Conservation (phyloP, 1,140 invertebrate genomes). For the Drosophila arawakana region DNA sequence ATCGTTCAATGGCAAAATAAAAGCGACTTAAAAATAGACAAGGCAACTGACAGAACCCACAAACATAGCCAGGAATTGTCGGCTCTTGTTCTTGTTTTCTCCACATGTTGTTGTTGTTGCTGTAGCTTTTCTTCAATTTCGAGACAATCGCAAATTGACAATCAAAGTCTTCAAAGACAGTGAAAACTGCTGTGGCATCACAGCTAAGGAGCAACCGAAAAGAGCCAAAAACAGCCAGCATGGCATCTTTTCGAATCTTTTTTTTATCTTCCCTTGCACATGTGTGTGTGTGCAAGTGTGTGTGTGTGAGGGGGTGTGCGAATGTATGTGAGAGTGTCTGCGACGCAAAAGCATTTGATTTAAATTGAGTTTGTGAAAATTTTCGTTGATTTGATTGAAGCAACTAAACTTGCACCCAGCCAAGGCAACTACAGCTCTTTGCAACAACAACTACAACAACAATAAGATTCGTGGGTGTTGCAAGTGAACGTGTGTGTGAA, state of each 20-base stretch:
- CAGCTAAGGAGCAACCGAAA: constrained; percentile 65
- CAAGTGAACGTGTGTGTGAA: not conserved
- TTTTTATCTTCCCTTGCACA: constrained; percentile 31
- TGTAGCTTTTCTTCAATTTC: constrained; percentile 71
- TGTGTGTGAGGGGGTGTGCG: constrained; percentile 33
- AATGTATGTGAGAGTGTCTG: constrained; percentile 51
- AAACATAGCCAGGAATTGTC: constrained; percentile 50
- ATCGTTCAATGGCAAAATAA: constrained; percentile 80
- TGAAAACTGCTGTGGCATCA: constrained; percentile 77
- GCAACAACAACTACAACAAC: constrained; percentile 26
- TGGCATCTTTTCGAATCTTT: constrained; percentile 67
- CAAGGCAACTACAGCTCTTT: constrained; percentile 49
- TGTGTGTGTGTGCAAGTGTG: constrained; percentile 31
- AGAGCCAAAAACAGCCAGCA: constrained; percentile 62
- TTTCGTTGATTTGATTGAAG: constrained; percentile 83
- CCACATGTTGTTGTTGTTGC: constrained; percentile 28
- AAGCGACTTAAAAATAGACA: constrained; percentile 82
- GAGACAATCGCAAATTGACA: constrained; percentile 83
- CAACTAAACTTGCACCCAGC: constrained; percentile 79
- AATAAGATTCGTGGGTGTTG: constrained; percentile 17
- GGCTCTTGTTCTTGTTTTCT: constrained; percentile 43
- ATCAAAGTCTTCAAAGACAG: constrained; percentile 83
- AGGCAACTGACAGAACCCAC: constrained; percentile 67
- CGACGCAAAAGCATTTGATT: constrained; percentile 81
- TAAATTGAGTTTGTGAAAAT: constrained; percentile 81